Percentiles rank a stretch among this genome's conserved stretches.
Evolutionary conservation across 1,140 invertebrate species (phyloP).

Genomic region (Macrostomum lignano): DNA sequence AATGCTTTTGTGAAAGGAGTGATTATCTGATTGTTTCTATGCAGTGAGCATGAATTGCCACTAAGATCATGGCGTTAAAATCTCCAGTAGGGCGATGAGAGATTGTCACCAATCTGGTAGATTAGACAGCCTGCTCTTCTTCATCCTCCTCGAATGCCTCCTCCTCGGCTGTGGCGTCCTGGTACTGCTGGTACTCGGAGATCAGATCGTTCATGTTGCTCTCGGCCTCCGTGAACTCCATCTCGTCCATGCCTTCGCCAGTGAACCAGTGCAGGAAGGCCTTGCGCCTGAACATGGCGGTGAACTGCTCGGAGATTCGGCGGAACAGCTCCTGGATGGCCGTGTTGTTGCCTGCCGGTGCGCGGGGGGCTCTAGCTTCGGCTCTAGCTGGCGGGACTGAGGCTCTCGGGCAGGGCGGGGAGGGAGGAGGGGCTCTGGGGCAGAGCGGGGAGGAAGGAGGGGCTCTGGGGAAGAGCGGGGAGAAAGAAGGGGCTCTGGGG

Average conservation of each 20-base stretch:
- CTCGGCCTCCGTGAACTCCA: constrained; percentile 41
- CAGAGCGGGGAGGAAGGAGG: no score
- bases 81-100: no score
- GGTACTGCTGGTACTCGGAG: constrained; percentile 59
- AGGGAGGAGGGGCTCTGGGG: no score
- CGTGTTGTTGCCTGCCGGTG: constrained; percentile 33
- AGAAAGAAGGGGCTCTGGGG: no score
- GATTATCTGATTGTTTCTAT: no score
- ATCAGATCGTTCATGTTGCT: constrained; percentile 25
- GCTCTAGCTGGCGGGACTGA: not conserved
- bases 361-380: constrained; percentile 29
- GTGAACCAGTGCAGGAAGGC: constrained; percentile 47
- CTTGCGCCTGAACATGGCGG: constrained; percentile 39
- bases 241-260: constrained; percentile 46
- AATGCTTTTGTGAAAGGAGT: no score
- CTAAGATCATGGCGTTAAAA: no score
- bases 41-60: no score
- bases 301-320: constrained; percentile 40
- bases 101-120: no score
- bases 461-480: no score
- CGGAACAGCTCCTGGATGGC: constrained; percentile 47
- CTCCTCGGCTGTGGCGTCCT: constrained; percentile 27
- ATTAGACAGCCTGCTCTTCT: no score
- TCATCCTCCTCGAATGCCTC: no score
- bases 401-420: not conserved